phyloP scores from a whole-genome alignment of 2,797 vertebrate genomes.

The Clarias platycephalus region DNA sequence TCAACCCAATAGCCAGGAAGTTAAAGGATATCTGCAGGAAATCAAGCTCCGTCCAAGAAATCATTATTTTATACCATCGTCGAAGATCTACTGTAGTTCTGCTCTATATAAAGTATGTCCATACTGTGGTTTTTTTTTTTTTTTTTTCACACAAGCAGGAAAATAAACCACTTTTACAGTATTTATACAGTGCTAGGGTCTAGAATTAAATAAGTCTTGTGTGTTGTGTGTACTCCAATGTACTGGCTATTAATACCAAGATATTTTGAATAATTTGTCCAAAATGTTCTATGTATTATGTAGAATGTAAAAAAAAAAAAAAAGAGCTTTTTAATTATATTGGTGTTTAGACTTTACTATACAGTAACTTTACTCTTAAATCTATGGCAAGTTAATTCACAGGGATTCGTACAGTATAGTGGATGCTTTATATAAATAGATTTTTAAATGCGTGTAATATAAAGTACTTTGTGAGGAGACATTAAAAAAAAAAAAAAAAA shows the following conservation, averaged over 20 bases:
- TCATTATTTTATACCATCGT: conserved; percentile 1
- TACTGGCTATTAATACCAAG: background rate
- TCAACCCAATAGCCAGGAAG: conserved; percentile 54
- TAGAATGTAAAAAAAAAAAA: background rate
- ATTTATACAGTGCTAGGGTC: background rate
- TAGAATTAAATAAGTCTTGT: background rate
- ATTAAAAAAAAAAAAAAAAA: background rate
- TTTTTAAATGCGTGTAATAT: too few relatives aligned
- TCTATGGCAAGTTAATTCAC: background rate
- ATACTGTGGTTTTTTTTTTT: background rate
- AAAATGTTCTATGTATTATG: background rate
- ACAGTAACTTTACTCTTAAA: too few relatives aligned
- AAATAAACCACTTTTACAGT: background rate
- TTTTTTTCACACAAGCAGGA: background rate
- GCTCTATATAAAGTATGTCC: background rate
- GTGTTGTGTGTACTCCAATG: background rate
- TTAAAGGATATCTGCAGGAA: conserved; percentile 42
- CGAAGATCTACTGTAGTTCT: background rate
- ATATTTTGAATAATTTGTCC: background rate
- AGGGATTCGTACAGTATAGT: background rate
- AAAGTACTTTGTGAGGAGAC: background rate
- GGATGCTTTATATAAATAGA: background rate
- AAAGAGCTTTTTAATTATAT: background rate
- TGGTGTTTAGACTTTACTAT: background rate
- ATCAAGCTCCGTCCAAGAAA: conserved; percentile 34